phyloP scores from a whole-genome alignment of 2,113 vertebrate species.

The Sylvilagus bachmani region DNA sequence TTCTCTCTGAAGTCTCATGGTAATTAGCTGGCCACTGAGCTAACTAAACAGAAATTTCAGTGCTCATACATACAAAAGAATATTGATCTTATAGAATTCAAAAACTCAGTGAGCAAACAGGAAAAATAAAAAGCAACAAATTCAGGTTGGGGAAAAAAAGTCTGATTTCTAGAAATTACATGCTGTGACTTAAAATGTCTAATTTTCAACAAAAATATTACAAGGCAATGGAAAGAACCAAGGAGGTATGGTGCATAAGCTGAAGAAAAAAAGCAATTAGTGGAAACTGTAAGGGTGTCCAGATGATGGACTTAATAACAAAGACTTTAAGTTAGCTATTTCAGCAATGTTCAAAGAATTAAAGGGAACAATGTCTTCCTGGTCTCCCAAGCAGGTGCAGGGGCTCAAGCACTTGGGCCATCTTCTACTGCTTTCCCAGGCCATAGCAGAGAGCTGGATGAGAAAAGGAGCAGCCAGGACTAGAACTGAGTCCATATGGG shows the following conservation, averaged over 20 bases:
- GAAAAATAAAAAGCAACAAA: neutral
- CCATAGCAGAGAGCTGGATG: no score
- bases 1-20: neutral
- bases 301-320: conserved; percentile 22
- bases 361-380: neutral
- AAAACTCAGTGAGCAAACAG: neutral
- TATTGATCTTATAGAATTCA: neutral
- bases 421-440: no score
- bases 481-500: no score
- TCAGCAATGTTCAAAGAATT: neutral
- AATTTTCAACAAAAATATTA: neutral
- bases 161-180: neutral
- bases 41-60: neutral
- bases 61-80: neutral
- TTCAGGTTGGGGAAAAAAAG: neutral
- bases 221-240: neutral
- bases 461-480: no score
- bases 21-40: neutral
- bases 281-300: neutral
- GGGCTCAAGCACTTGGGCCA: no score
- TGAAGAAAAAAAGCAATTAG: neutral
- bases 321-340: neutral
- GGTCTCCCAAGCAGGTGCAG: no score
- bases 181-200: neutral
- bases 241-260: neutral